Base-by-base conservation (phyloP, 2,797 vertebrate species). In the Cuniculus paca region DNA sequence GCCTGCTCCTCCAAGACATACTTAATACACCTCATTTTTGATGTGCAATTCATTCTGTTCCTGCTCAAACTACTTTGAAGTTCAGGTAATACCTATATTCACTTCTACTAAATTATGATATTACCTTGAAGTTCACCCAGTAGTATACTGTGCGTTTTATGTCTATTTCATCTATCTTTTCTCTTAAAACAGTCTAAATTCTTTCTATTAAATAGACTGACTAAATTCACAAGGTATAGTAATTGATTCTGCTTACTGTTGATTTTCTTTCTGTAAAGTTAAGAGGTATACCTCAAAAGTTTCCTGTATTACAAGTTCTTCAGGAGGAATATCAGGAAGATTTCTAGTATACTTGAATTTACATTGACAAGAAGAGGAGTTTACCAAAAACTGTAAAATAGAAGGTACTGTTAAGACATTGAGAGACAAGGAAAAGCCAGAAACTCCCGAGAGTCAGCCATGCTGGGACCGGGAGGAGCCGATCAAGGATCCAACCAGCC, bases 201-300 rank as follows among this genome's bases (percentile, higher is more conserved):
- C 2, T 95, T 92, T 89, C 20, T 83, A 61, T 87, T 82, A 7
- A 8, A 93, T 95, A 90, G 9, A 84, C 8, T 94, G 6, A 78
- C n/a, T 77, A 85, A 45, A 88, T 58, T 16, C 10, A 17, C 0
- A 88, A 91, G 17, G 48, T 52, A 31, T 36, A n/a, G 81, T 68
- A 91, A 61, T 79, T 91, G 26, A 78, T 70, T 91, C 7, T 82
- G 12, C 4, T 58, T 85, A 31, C 14, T 48, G 16, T 45, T 28
- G 36, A 52, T 24, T 81, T 68, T 65, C 20, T 91, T 14, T 50
- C n/a, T 74, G 2, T 52, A 65, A 81, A 94, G 75, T 88, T 88
- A 79, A 82, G 31, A 82, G 2, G 1, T 24, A 36, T 28, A 12
- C 39, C n/a, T 82, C 34, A 81, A 7, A 12, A 45, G 28, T 50